Percentiles rank a stretch among this genome's conserved stretches.
These are phyloP conservation scores for Cyphomyrus plagiostoma DNA, from an alignment of 2,113 vertebrate genomes.

Conservation along the genomic window DNA sequence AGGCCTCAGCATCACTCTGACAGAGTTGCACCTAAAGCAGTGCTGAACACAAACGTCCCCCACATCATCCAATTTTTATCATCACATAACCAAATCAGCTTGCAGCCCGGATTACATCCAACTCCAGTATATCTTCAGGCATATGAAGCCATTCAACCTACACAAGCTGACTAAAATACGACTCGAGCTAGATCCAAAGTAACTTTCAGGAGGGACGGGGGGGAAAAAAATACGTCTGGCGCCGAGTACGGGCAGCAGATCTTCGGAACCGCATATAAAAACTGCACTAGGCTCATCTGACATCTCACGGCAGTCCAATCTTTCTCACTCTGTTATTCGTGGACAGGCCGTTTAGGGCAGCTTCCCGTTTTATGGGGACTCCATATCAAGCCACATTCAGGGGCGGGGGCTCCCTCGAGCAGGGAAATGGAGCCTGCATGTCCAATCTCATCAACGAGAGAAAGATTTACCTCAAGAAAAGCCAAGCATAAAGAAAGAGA, in stretches of 20 bases:
- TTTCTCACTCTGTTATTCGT: background rate
- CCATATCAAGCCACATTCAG: background rate
- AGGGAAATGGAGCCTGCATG: background rate
- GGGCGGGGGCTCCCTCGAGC: background rate
- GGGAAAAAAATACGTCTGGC: background rate
- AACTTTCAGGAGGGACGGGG: background rate
- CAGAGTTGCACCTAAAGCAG: background rate
- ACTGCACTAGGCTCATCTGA: background rate
- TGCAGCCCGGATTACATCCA: background rate
- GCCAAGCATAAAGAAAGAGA: background rate
- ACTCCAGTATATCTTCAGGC: background rate
- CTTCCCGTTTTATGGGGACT: background rate
- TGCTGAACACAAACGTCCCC: background rate
- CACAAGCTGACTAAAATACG: background rate
- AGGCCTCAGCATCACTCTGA: background rate
- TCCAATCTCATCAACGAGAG: background rate
- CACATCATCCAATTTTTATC: background rate
- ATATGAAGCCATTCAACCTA: background rate
- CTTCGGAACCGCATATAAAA: background rate
- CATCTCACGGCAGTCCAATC: background rate
- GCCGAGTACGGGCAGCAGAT: background rate
- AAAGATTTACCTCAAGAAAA: background rate
- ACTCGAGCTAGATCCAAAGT: no score
- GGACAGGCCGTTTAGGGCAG: background rate
- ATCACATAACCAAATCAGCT: background rate